Base-by-base conservation (phyloP, 2,888 invertebrate species). In the Odontomyia ornata region DNA sequence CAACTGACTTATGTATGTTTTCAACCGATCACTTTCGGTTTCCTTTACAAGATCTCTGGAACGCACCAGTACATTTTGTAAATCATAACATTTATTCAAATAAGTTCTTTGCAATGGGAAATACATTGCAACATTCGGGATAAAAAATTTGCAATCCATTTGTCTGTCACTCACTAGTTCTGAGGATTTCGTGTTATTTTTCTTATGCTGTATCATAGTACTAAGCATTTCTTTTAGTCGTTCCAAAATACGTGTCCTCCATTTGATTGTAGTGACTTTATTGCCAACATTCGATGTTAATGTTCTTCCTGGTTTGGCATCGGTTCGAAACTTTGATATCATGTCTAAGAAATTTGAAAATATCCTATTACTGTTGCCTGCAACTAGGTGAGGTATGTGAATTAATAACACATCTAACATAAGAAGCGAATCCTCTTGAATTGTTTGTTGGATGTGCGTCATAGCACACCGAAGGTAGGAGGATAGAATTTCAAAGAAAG, bases 391-490 rank as follows among this genome's bases (percentile, higher is more conserved):
- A 1, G 93, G 93, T 75, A 91, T 89, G 81, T 91, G 89, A 56
- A 89, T 88, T 15, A 95, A 85, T n/a, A 96, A 88, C 57, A 92
- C 88, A 83, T 96, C 96, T 21, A 97, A 87, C 80, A 96, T 90
- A 0, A 91, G 84, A 0, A 97, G 87, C 0, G 96, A 94, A 85
- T 96, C 96, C 83, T 95, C 93, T 83, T 95, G 94, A 79, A 97
- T 92, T 71, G 89, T 88, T 13, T 89, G 89, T 83, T 94, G 91
- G 78, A 97, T 93, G 82, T 97, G 95, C 0, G 96, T 96, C 95
- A 97, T 95, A 0, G 95, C 93, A 87, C 96, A 96, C 75, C 93
- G 90, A 65, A 97, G 85, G 85, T 95, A 94, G 0, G 94, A 93
- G 23, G 93, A 91, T 78, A 97, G 87, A 5, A 93, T 88, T 79